Evolutionary conservation across 2,888 invertebrate species (phyloP).

Genomic region (Dermolepida albohirtum): DNA sequence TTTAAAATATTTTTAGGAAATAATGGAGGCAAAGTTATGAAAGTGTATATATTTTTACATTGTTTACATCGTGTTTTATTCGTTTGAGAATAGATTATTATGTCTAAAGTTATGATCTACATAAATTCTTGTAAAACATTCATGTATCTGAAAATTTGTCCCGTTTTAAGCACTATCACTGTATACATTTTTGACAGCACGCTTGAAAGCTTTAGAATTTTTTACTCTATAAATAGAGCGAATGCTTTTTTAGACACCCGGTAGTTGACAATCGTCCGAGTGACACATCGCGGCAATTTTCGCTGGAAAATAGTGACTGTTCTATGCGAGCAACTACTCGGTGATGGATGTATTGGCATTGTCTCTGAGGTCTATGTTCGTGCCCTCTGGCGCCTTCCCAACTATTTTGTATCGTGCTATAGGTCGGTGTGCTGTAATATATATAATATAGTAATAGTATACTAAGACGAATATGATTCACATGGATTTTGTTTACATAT

Average conservation of each 20-base stretch:
- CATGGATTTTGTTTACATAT: slow-evolving; percentile 5
- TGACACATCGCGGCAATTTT: slow-evolving; percentile 4
- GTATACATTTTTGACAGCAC: slow-evolving; percentile 29
- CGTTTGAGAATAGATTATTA: too few relatives aligned
- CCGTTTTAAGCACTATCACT: slow-evolving; percentile 6
- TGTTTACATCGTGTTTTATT: too few relatives aligned
- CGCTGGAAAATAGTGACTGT: slow-evolving; percentile 23
- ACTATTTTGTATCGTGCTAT: slow-evolving; percentile 45
- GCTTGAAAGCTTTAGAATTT: slow-evolving; percentile 30
- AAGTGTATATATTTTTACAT: too few relatives aligned
- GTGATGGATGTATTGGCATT: slow-evolving; percentile 51
- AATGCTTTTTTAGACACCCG: slow-evolving; percentile 52
- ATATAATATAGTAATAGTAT: slow-evolving; percentile 20
- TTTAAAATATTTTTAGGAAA: too few relatives aligned
- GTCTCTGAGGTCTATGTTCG: slow-evolving; percentile 49
- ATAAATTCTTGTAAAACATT: too few relatives aligned
- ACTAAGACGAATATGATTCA: slow-evolving; percentile 25
- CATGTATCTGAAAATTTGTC: neutral
- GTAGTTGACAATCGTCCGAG: slow-evolving; percentile 50
- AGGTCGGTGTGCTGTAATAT: slow-evolving; percentile 45
- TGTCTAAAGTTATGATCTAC: too few relatives aligned
- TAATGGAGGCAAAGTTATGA: too few relatives aligned
- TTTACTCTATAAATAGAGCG: slow-evolving; percentile 28
- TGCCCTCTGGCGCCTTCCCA: slow-evolving; percentile 49
- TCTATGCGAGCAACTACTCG: slow-evolving; percentile 39